Evolutionary conservation across 2,113 vertebrate genomes (phyloP).

Genomic region (Spheniscus mendiculus): DNA sequence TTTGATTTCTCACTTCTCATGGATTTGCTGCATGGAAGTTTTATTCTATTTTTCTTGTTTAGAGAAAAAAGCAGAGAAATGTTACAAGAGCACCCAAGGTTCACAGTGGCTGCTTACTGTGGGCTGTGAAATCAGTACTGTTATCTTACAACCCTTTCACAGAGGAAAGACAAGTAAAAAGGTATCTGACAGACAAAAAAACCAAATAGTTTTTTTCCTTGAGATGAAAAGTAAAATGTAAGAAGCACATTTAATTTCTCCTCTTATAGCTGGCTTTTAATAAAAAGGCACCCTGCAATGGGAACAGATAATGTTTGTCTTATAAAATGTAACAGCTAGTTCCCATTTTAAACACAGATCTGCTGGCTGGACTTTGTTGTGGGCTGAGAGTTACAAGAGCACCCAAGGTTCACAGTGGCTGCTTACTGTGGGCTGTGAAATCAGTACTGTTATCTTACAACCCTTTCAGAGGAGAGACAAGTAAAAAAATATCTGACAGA

Average conservation of each 20-base stretch:
- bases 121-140: neutral
- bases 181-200: neutral
- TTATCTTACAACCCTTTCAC: neutral
- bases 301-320: slow-evolving; percentile 74
- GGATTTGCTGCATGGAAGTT: neutral
- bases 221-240: slow-evolving; percentile 65
- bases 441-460: neutral
- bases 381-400: neutral
- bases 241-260: slow-evolving; percentile 69
- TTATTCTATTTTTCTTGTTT: neutral
- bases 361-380: slow-evolving; percentile 32
- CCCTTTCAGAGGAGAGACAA: neutral
- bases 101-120: neutral
- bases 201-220: neutral
- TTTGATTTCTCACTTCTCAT: neutral
- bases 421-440: neutral
- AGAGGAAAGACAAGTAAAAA: neutral
- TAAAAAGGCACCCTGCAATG: slow-evolving; percentile 63
- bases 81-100: neutral
- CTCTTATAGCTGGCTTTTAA: slow-evolving; percentile 61
- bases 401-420: neutral
- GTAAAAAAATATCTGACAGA: slow-evolving; percentile 31
- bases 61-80: neutral
- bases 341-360: slow-evolving; percentile 48
- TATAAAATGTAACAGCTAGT: slow-evolving; percentile 55